phyloP scores from a whole-genome alignment of 2,888 invertebrate genomes.

The Polyommatus icarus region DNA sequence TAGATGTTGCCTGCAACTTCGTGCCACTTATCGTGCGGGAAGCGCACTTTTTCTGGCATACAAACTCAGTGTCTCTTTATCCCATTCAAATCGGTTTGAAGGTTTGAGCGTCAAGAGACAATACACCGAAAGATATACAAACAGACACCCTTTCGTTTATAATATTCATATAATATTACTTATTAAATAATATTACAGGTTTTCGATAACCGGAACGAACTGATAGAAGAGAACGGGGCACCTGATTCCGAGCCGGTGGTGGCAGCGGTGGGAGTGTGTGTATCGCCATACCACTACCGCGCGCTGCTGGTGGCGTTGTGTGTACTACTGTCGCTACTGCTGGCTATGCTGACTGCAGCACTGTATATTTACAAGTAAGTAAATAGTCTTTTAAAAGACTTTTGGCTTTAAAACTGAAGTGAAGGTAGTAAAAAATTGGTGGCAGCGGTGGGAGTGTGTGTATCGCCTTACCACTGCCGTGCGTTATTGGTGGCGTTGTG shows the following conservation, averaged over 20 bases:
- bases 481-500: conserved; percentile 67
- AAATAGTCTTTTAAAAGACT: neutral
- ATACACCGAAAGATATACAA: neutral
- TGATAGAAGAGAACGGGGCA: conserved; percentile 84
- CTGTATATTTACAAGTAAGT: conserved; percentile 87
- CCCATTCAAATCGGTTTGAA: no score
- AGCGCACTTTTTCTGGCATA: no score
- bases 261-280: conserved; percentile 86
- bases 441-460: conserved; percentile 62
- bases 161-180: neutral
- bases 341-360: conserved; percentile 81
- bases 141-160: neutral
- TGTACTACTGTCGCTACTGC: conserved; percentile 85
- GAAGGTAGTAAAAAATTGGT: conserved; percentile 51
- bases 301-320: conserved; percentile 88
- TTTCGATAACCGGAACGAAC: conserved; percentile 88
- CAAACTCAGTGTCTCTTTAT: no score
- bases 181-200: conserved; percentile 82
- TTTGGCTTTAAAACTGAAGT: neutral
- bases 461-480: no score
- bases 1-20: no score
- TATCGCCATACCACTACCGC: conserved; percentile 91
- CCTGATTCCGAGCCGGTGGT: conserved; percentile 83
- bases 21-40: no score
- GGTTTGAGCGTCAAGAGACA: neutral